A percentile compares a stretch with the other conserved stretches of the same genome.
phyloP scores from a whole-genome alignment of 2,113 vertebrate species.

The Aythya baeri region DNA sequence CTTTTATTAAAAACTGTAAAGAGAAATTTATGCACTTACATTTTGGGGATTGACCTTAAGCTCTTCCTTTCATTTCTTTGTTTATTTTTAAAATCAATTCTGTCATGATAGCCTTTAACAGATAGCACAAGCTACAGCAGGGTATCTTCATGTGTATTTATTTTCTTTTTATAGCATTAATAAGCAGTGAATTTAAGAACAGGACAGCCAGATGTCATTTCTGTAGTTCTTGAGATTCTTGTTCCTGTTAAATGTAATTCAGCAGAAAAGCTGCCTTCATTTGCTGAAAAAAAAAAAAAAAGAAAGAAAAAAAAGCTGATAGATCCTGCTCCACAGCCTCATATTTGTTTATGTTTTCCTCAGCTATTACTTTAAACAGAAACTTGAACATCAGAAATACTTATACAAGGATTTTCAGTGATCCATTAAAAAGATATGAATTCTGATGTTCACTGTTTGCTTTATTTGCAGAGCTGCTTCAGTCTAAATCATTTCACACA shows the following conservation, averaged over 20 bases:
- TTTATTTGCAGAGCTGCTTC: constrained; percentile 66
- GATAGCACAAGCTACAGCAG: background rate
- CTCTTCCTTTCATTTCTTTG: background rate
- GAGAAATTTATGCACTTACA: background rate
- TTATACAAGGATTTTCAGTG: constrained; percentile 53
- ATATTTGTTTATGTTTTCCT: constrained; percentile 31
- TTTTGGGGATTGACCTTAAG: background rate
- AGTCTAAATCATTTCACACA: constrained; percentile 33
- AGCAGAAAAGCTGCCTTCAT: background rate
- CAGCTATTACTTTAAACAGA: constrained; percentile 39
- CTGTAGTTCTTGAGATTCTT: background rate
- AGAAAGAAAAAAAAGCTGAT: background rate
- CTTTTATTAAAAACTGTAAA: constrained; percentile 51
- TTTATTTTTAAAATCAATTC: background rate
- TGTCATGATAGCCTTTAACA: background rate
- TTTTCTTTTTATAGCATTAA: background rate
- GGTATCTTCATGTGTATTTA: background rate
- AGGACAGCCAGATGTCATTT: background rate
- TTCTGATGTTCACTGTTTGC: constrained; percentile 39
- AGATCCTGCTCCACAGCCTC: background rate
- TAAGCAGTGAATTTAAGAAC: background rate
- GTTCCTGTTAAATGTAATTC: constrained; percentile 11
- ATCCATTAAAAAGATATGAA: constrained; percentile 25
- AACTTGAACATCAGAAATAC: constrained; percentile 44
- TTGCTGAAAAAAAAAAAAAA: background rate